Evolutionary conservation across 2,888 invertebrate genomes (phyloP).

Genomic region (Chesias legatella): DNA sequence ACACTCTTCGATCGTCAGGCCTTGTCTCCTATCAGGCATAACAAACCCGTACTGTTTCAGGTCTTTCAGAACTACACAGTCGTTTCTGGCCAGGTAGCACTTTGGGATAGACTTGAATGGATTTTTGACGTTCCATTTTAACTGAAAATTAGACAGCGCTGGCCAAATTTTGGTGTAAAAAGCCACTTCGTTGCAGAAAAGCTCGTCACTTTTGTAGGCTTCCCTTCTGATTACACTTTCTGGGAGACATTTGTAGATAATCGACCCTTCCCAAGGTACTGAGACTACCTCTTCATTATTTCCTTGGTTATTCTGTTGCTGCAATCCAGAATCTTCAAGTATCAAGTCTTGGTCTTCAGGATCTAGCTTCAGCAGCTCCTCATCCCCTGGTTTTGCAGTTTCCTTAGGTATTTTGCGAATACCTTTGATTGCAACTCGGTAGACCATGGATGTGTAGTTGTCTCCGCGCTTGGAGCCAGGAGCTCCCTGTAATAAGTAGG

Average conservation of each 20-base stretch:
- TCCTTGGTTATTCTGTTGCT: slow-evolving; percentile 41
- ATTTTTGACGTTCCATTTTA: slow-evolving; percentile 56
- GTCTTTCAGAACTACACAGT: slow-evolving; percentile 82
- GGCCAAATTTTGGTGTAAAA: slow-evolving; percentile 87
- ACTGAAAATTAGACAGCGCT: slow-evolving; percentile 81
- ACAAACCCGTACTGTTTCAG: slow-evolving; percentile 80
- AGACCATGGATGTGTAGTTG: slow-evolving; percentile 87
- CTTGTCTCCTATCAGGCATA: slow-evolving; percentile 83
- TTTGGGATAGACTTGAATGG: slow-evolving; percentile 80
- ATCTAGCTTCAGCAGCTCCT: no score
- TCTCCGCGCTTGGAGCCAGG: slow-evolving; percentile 87
- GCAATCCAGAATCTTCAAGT: no score
- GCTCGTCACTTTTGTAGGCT: slow-evolving; percentile 84
- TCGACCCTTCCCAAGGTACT: slow-evolving; percentile 82
- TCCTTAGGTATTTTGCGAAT: slow-evolving; percentile 9
- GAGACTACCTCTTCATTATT: slow-evolving; percentile 50
- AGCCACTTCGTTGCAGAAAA: slow-evolving; percentile 86
- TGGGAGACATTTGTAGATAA: slow-evolving; percentile 86
- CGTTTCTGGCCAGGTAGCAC: slow-evolving; percentile 81
- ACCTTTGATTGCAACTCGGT: slow-evolving; percentile 83
- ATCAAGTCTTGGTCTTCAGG: neutral
- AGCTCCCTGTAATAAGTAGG: slow-evolving; percentile 71
- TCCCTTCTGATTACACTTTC: slow-evolving; percentile 83
- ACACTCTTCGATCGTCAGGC: slow-evolving; percentile 81
- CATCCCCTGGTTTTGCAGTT: no score